Evolutionary conservation across 2,888 invertebrate species (phyloP).

Genomic region (Ditula angustiorana): DNA sequence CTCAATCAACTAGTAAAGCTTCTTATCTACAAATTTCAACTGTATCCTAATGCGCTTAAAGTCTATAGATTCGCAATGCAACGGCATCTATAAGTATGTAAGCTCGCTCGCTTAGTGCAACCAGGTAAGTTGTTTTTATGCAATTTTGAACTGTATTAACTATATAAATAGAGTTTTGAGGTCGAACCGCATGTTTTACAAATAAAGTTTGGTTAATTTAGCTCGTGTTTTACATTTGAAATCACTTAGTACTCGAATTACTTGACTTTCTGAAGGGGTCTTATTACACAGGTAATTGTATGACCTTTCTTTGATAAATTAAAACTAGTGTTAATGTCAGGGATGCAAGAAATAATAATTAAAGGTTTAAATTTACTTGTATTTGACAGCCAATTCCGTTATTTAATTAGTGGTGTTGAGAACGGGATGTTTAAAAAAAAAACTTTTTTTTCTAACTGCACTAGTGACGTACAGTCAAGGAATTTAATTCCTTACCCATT

Average conservation of each 20-base stretch:
- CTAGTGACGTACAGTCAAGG: too few relatives aligned
- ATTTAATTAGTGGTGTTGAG: slow-evolving; percentile 67
- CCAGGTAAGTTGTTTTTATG: not conserved
- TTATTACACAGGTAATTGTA: slow-evolving; percentile 60
- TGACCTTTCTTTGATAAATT: slow-evolving; percentile 65
- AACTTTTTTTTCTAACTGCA: not conserved
- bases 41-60: slow-evolving; percentile 21
- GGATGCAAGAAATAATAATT: slow-evolving; percentile 49
- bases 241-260: slow-evolving; percentile 76
- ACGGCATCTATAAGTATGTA: not conserved
- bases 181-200: not conserved
- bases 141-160: slow-evolving; percentile 10
- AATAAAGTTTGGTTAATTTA: slow-evolving; percentile 43
- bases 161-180: not conserved
- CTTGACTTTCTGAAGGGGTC: slow-evolving; percentile 71
- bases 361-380: slow-evolving; percentile 54
- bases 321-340: slow-evolving; percentile 71
- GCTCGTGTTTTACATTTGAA: slow-evolving; percentile 51
- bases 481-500: too few relatives aligned
- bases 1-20: slow-evolving; percentile 36
- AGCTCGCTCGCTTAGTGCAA: not conserved
- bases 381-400: slow-evolving; percentile 59
- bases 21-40: slow-evolving; percentile 26
- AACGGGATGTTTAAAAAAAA: slow-evolving; percentile 24
- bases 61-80: not conserved